A percentile compares a stretch with the other conserved stretches of the same genome.
Evolutionary conservation across 2,113 vertebrate genomes (phyloP).

Genomic region (Leuciscus idus): DNA sequence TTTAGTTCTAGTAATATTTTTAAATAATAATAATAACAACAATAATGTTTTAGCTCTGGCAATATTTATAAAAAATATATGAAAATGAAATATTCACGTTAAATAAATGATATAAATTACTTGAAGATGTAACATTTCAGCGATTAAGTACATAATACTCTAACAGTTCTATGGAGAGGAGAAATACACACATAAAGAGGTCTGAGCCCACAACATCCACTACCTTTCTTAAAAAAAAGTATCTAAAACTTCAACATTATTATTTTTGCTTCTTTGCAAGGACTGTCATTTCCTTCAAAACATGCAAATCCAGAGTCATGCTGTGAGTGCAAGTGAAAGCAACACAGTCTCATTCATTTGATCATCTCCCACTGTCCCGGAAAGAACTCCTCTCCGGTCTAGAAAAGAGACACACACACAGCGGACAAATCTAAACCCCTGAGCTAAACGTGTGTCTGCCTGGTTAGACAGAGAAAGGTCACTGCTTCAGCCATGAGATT

Average conservation of each 20-base stretch:
- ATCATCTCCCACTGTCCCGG: not conserved
- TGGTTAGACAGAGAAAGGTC: slow-evolving; percentile 10
- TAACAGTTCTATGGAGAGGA: not conserved
- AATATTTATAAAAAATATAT: not conserved
- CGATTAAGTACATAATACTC: not conserved
- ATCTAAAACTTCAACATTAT: not conserved
- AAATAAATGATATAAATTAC: not conserved
- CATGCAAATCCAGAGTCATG: slow-evolving; percentile 5
- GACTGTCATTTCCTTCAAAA: not conserved
- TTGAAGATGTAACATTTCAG: not conserved
- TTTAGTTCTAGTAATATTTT: not conserved
- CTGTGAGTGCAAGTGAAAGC: not conserved
- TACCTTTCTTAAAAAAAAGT: not conserved
- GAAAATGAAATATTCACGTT: not conserved
- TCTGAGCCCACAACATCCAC: not conserved
- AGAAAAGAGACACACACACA: not conserved
- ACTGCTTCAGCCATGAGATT: not conserved
- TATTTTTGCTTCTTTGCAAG: not conserved
- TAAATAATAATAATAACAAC: not conserved
- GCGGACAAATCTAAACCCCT: not conserved
- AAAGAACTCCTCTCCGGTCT: not conserved
- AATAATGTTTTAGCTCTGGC: not conserved
- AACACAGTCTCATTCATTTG: not conserved
- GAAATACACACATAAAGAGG: not conserved
- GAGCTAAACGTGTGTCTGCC: not conserved